These are phyloP conservation scores for Cyanoderma ruficeps DNA, from an alignment of 2,113 vertebrate genomes.

Conservation along the genomic window DNA sequence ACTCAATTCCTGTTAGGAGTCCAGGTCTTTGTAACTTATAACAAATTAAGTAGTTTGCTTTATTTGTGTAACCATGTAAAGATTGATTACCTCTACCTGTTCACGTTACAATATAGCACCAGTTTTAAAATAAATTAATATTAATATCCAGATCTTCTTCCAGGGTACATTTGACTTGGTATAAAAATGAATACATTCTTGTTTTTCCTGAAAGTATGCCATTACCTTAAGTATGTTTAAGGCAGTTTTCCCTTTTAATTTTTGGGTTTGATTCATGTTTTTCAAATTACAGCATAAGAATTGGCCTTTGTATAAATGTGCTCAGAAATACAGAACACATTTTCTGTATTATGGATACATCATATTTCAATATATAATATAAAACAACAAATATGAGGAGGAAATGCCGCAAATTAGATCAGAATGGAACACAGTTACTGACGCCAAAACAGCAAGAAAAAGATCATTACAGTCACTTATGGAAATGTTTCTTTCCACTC, in stretches of 20 bases:
- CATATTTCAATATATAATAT: slow-evolving; percentile 47
- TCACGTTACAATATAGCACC: not conserved
- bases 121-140: not conserved
- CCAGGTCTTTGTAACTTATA: slow-evolving; percentile 29
- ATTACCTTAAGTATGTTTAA: not conserved
- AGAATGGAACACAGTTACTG: slow-evolving; percentile 4
- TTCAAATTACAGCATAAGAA: slow-evolving; percentile 37
- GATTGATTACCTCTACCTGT: slow-evolving; percentile 4
- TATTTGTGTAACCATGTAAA: slow-evolving; percentile 32
- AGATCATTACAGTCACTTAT: not conserved
- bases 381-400: slow-evolving; percentile 45
- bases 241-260: slow-evolving; percentile 2
- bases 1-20: slow-evolving; percentile 3
- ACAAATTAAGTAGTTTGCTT: slow-evolving; percentile 59
- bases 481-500: not conserved
- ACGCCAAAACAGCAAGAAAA: not conserved
- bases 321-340: not conserved
- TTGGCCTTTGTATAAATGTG: slow-evolving; percentile 1
- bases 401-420: slow-evolving; percentile 52
- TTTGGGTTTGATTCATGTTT: not conserved
- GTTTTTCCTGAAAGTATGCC: not conserved
- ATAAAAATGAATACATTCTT: not conserved
- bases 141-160: not conserved
- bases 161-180: not conserved
- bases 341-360: slow-evolving; percentile 10